These are phyloP conservation scores for Neoaliturus tenellus DNA, from an alignment of 2,888 invertebrate species.

Conservation along the genomic window DNA sequence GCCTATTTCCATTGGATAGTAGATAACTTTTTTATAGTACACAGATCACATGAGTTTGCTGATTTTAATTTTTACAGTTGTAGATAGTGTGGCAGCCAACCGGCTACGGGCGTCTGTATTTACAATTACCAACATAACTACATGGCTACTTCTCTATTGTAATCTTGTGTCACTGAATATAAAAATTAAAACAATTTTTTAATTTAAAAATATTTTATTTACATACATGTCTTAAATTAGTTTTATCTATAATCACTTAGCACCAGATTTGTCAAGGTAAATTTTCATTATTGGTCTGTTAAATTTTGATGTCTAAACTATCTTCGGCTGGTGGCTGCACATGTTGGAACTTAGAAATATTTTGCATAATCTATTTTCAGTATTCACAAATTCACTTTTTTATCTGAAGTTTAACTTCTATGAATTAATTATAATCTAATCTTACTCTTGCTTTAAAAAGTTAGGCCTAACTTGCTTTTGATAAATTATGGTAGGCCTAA, in stretches of 20 bases:
- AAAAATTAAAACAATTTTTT: not conserved
- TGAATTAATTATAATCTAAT: no score
- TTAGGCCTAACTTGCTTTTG: no score
- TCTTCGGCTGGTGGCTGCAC: not conserved
- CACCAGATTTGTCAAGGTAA: not conserved
- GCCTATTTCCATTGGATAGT: no score
- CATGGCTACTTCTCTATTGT: conserved; percentile 1
- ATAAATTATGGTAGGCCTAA: no score
- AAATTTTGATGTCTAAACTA: not conserved
- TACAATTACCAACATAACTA: conserved; percentile 8
- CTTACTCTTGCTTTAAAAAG: no score
- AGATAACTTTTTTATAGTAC: no score
- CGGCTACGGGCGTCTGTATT: conserved; percentile 35
- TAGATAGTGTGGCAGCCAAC: not conserved
- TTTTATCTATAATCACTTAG: not conserved
- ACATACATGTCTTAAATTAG: not conserved
- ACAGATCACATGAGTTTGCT: no score
- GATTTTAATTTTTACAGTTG: no score
- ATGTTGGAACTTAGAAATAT: not conserved
- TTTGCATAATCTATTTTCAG: not conserved
- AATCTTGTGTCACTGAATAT: not conserved
- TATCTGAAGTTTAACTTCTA: no score
- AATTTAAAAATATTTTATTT: not conserved
- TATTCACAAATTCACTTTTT: no score
- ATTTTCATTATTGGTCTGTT: not conserved